Conservation (phyloP, 2,888 invertebrate genomes). For the Apodemia duryi region DNA sequence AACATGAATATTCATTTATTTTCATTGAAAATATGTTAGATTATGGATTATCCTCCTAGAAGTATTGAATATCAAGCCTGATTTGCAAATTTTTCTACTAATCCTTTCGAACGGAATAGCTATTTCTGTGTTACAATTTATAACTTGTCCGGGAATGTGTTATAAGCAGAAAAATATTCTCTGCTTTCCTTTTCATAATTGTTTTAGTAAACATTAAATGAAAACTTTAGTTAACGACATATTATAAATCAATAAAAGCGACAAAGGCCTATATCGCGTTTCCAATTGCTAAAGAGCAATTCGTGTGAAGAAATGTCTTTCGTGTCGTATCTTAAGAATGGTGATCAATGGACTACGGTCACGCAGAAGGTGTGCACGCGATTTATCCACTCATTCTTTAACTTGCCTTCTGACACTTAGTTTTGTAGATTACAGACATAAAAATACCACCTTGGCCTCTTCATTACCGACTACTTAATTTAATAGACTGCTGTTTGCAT, state of each 20-base stretch:
- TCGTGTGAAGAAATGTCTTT: constrained; percentile 60
- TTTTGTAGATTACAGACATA: constrained; percentile 54
- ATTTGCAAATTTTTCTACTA: no score
- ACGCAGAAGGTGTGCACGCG: constrained; percentile 58
- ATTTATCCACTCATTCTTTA: constrained; percentile 46
- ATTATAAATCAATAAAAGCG: constrained; percentile 14
- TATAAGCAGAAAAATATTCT: no score
- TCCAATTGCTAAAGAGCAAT: constrained; percentile 33
- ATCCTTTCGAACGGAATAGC: no score
- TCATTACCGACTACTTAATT: constrained; percentile 51
- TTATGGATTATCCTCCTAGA: no score
- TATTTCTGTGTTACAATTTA: no score
- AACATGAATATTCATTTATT: no score
- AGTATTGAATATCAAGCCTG: no score
- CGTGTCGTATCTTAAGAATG: constrained; percentile 57
- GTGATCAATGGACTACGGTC: constrained; percentile 65
- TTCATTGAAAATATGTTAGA: no score
- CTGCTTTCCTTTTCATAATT: no score
- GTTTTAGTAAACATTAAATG: no score
- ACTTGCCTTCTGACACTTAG: constrained; percentile 50
- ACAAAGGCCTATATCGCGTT: constrained; percentile 28
- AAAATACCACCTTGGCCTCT: constrained; percentile 56
- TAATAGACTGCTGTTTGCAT: constrained; percentile 41
- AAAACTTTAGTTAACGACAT: background rate
- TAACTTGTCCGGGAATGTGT: no score